Conservation (phyloP, 2,797 vertebrate species). For the Emydoidea blandingii region DNA sequence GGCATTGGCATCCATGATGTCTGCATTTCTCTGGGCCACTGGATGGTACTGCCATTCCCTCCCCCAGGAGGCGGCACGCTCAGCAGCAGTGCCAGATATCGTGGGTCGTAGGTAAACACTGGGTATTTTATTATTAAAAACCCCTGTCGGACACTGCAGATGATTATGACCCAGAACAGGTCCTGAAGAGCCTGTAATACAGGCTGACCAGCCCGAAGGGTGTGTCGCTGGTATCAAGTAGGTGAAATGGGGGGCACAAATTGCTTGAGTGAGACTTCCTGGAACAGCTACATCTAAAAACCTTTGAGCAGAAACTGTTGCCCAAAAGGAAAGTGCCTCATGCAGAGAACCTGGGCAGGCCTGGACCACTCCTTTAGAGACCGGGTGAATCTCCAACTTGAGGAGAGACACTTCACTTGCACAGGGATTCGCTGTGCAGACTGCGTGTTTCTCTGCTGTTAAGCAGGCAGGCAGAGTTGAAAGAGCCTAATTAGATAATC, state of each 20-base stretch:
- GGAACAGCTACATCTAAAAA: rapidly evolving
- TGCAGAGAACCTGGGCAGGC: not conserved
- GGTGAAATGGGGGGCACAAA: not conserved
- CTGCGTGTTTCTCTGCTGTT: constrained; percentile 65
- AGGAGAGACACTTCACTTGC: not conserved
- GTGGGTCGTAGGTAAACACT: not conserved
- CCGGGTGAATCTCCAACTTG: not conserved
- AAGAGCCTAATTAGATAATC: constrained; percentile 73
- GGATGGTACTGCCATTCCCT: not conserved
- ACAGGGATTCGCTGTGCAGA: constrained; percentile 51
- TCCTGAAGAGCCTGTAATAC: not conserved
- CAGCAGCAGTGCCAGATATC: not conserved
- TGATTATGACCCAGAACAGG: not conserved
- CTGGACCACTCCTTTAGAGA: too few relatives aligned
- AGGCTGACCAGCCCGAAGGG: not conserved
- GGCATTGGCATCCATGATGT: not conserved
- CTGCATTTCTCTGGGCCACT: not conserved
- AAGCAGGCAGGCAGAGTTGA: constrained; percentile 65
- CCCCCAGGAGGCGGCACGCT: too few relatives aligned
- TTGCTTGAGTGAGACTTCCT: not conserved
- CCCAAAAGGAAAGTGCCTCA: not conserved
- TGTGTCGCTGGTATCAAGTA: too few relatives aligned
- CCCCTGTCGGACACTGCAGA: not conserved
- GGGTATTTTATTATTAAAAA: not conserved
- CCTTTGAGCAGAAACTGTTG: not conserved